Evolutionary conservation across 2,888 invertebrate species (phyloP), one percentile per base, ranked within the genome.

Genomic region (Chymomyza procnemis): DNA sequence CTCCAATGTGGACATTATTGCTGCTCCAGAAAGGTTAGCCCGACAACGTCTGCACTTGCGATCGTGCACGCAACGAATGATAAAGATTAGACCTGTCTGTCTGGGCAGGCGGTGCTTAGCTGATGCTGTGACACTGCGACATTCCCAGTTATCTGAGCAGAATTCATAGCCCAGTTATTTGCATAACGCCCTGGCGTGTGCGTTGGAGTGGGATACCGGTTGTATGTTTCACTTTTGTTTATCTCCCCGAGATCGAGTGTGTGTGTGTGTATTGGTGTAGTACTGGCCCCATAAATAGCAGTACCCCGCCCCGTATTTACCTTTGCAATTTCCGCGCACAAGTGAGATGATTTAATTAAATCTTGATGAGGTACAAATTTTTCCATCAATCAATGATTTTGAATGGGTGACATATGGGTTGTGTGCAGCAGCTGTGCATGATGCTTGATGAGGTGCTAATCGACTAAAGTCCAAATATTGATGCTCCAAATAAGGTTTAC

Each of bases 1-100:
- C 73, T 89, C 89, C 46, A 89, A 64, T 41, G 81, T 82, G 63
- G 89, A 90, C 89, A 89, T 89, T 57, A 47, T 54, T 18, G 6
- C 2, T 26, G 26, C 0, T 26, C 26, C 26, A 9, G 34, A 6
- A 30, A 3, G 30, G 30, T n/a, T 5, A 8, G 3, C 48, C 14
- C 30, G 26, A 3, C n/a, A 14, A 58, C 34, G 57, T 41, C 57
- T 58, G 34, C 18, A 18, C 41, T 46, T 6, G 14, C 8, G 6
- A n/a, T 26, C 26, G 30, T 16, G 18, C 41, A 8, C 57, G 18
- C n/a, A 18, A 57, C 50, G 66, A 80, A 73, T 68, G 71, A 71
- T 66, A 34, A 48, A 50, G 50, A 19, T 50, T 50, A 50, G 50
- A 19, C 50, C 14, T 22, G 61, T 78, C 69, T 67, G 66, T 78